Percentiles rank a stretch among this genome's conserved stretches.
Conservation (phyloP, 2,888 invertebrate genomes). For the Aphodius granarius region DNA sequence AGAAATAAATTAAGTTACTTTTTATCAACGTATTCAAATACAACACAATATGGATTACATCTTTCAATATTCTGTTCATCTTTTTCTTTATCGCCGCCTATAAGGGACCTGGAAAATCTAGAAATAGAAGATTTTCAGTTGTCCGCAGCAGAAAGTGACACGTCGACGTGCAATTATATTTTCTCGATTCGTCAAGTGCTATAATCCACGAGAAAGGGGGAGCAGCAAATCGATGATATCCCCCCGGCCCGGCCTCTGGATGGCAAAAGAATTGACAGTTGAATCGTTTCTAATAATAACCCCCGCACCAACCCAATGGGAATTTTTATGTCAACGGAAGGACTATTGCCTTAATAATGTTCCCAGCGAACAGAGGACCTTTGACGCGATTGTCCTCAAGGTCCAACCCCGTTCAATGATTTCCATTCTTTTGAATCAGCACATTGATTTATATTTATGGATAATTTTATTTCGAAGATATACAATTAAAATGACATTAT, state of each 20-base stretch:
- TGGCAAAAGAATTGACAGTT: not conserved
- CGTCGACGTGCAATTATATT: not conserved
- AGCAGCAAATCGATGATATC: not conserved
- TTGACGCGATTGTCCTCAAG: not conserved
- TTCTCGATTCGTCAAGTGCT: not conserved
- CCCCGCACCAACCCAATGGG: not conserved
- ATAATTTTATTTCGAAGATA: too few relatives aligned
- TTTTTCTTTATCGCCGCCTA: not conserved
- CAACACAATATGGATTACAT: not conserved
- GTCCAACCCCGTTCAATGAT: not conserved
- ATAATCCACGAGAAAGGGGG: not conserved
- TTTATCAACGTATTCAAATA: too few relatives aligned
- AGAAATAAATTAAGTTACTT: too few relatives aligned
- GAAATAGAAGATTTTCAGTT: not conserved
- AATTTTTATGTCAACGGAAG: not conserved
- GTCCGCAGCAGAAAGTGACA: not conserved
- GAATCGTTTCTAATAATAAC: not conserved
- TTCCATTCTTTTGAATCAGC: not conserved
- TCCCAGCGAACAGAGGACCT: not conserved
- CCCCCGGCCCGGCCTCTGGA: not conserved
- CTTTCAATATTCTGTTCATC: not conserved
- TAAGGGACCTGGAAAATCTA: not conserved
- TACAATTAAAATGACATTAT: too few relatives aligned
- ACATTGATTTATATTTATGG: not conserved
- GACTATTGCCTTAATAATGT: not conserved